Conservation (phyloP, 2,888 invertebrate species). For the Leucania comma region DNA sequence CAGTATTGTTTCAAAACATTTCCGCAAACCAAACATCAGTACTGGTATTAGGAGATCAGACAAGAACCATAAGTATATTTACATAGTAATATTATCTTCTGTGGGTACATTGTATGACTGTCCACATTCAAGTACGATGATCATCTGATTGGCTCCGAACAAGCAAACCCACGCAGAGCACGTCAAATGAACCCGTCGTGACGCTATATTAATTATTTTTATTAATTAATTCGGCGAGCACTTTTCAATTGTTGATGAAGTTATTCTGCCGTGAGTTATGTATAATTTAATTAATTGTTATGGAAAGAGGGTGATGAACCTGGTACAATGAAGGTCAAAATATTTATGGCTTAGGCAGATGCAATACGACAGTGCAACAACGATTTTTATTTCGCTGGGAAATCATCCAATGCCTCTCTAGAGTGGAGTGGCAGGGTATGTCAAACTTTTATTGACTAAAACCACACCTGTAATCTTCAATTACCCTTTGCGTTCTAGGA, state of each 20-base stretch:
- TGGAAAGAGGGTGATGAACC: not conserved
- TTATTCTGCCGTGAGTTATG: slow-evolving; percentile 13
- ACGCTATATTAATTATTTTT: slow-evolving; percentile 27
- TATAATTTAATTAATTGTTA: slow-evolving; percentile 15
- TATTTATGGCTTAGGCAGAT: not conserved
- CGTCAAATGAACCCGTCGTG: slow-evolving; percentile 1
- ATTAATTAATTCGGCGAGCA: slow-evolving; percentile 27
- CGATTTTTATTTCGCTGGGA: too few species aligned
- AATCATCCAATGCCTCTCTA: not conserved
- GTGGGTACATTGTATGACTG: not conserved
- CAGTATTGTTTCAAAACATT: too few species aligned
- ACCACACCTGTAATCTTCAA: too few species aligned
- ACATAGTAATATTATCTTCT: not conserved
- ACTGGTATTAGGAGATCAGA: too few species aligned
- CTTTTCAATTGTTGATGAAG: slow-evolving; percentile 25
- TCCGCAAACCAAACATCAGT: too few species aligned
- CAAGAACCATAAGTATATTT: too few species aligned
- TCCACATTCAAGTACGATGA: slow-evolving; percentile 6
- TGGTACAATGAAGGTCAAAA: not conserved
- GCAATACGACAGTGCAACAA: too few species aligned
- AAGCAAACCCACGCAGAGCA: not conserved
- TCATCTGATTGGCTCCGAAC: slow-evolving; percentile 1
- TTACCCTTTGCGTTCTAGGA: too few species aligned
- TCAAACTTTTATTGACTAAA: too few species aligned
- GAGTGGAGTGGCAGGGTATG: too few species aligned